phyloP scores from a whole-genome alignment of 2,888 invertebrate species.

The Dynastes tityus region DNA sequence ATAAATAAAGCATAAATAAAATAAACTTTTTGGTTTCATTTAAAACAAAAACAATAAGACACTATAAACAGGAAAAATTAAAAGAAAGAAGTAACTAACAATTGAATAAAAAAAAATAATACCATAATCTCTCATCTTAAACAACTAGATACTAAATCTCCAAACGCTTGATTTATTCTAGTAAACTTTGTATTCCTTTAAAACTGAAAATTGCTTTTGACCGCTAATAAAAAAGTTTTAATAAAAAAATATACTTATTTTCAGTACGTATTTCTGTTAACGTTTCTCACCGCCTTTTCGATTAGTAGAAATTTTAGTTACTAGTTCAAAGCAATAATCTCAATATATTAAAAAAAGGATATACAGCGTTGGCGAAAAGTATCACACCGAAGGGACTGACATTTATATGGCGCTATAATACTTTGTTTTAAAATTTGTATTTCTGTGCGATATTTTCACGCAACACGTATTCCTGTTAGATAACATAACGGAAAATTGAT shows the following conservation, averaged over 20 bases:
- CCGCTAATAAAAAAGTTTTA: slow-evolving; percentile 1
- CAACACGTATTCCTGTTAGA: slow-evolving; percentile 1
- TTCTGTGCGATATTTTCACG: neutral
- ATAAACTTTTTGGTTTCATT: slow-evolving; percentile 62
- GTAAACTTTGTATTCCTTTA: neutral
- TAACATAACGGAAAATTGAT: slow-evolving; percentile 33
- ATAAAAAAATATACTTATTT: slow-evolving; percentile 22
- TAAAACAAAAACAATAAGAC: slow-evolving; percentile 51
- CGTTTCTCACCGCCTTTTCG: slow-evolving; percentile 4
- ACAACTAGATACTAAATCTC: slow-evolving; percentile 5
- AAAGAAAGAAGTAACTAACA: slow-evolving; percentile 12
- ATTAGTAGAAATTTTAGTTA: slow-evolving; percentile 31
- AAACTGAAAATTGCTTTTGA: neutral
- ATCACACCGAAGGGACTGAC: neutral
- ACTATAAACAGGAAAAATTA: slow-evolving; percentile 30
- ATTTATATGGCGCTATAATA: slow-evolving; percentile 12
- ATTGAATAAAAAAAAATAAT: slow-evolving; percentile 24
- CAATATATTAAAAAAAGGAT: slow-evolving; percentile 16
- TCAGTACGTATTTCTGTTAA: slow-evolving; percentile 26
- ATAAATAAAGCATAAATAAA: slow-evolving; percentile 62
- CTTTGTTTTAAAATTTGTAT: slow-evolving; percentile 9
- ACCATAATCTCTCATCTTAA: slow-evolving; percentile 13
- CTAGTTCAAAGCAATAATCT: slow-evolving; percentile 27
- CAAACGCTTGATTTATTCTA: slow-evolving; percentile 3
- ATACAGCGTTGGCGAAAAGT: neutral